phyloP scores from a whole-genome alignment of 64 coral and sea anemone genomes.

The Actinia equina region DNA sequence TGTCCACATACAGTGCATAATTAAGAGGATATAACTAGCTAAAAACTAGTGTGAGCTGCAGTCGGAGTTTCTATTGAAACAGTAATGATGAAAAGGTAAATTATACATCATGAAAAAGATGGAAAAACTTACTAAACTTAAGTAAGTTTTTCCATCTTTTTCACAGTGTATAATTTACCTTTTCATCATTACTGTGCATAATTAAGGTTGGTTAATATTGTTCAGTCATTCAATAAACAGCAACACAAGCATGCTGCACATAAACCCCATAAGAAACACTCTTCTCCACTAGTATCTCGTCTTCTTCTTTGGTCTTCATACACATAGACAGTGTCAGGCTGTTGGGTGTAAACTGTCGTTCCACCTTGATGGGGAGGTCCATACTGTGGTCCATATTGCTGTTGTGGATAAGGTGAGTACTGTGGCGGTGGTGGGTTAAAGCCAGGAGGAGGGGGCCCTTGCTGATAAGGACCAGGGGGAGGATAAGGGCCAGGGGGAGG shows the following conservation, averaged over 20 bases:
- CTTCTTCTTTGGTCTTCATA: conserved; percentile 1
- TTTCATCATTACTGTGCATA: no score
- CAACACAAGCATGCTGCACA: conserved; percentile 28
- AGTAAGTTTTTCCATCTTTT: no score
- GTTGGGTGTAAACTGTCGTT: conserved; percentile 22
- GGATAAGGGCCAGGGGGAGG: not conserved
- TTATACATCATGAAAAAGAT: no score
- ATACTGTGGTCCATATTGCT: conserved; percentile 30
- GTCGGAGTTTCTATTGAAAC: no score
- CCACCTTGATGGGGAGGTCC: conserved; percentile 12
- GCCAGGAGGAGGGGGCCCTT: not conserved
- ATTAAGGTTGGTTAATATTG: no score
- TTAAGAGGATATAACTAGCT: no score
- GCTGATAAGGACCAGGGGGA: not conserved
- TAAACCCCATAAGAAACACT: conserved; percentile 28
- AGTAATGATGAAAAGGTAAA: no score
- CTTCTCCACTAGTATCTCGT: conserved; percentile 30
- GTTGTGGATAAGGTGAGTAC: not conserved
- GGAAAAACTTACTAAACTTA: no score
- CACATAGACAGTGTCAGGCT: conserved; percentile 23
- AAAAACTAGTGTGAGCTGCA: no score
- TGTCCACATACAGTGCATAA: no score
- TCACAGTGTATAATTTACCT: no score
- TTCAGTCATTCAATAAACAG: conserved; percentile 17
- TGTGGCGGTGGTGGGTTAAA: not conserved